Base-by-base conservation (phyloP, 2,888 invertebrate species). In the Tetranychus piercei region DNA sequence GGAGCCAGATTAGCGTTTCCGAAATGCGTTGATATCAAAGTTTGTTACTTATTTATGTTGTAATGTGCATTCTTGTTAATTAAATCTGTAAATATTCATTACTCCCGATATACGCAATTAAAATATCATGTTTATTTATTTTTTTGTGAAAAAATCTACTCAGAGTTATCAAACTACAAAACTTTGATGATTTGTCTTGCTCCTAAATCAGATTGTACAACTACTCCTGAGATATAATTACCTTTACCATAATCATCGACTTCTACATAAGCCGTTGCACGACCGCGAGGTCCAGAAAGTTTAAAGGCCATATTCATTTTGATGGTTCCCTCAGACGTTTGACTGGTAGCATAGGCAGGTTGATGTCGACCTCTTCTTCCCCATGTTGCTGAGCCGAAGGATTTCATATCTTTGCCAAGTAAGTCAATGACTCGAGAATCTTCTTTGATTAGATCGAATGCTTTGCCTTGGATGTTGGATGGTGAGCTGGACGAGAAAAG, bases 1-100 rank as follows among this genome's bases (percentile, higher is more conserved):
- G 70, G 80, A 77, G 44, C 77, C 77, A 20, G 20, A 70, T 44
- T 71, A 45, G 34, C 8, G 22, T 20, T 69, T 23, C 69, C 9
- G 20, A 66, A 18, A 7, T 66, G 0, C 15, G 20, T 66, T 9
- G 15, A 1, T 20, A 66, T 66, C 20, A 66, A 11, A 9, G 2
- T 9, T 20, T 66, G n/a, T 66, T 20, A 66, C 1, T 7, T 66
- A 66, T 66, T 0, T 11, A 65, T 65, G 6, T 11, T 66, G 66
- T 0, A 15, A 7, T 66, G 18, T 8, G 1, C 18, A 66, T 66
- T 66, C 20, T 66, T 66, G 18, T 7, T 9, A 7, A 15, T 66
- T 11, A 66, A 20, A 66, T 20, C 15, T 66, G 66, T 20, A 64
- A 64, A 18, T 18, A 64, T 18, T 64, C 18, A 64, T 18, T 66